Percentiles rank a stretch among this genome's conserved stretches.
These are phyloP conservation scores for Cecropterus lyciades DNA, from an alignment of 1,140 invertebrate genomes.

Conservation along the genomic window DNA sequence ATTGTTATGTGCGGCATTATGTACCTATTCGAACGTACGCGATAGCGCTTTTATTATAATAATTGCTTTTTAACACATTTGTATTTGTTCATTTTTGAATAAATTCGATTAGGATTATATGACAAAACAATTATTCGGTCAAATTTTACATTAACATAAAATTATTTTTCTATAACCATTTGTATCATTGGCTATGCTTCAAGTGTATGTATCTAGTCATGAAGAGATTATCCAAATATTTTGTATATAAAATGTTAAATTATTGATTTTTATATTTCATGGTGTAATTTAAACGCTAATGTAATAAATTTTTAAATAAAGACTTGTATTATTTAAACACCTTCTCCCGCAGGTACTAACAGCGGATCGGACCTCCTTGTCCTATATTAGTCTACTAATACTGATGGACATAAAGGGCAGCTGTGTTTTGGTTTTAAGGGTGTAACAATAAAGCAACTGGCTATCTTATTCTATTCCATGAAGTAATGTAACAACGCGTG, in stretches of 20 bases:
- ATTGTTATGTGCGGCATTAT: constrained; percentile 62
- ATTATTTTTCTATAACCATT: constrained; percentile 11
- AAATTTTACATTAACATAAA: constrained; percentile 36
- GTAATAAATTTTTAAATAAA: constrained; percentile 63
- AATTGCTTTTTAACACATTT: constrained; percentile 60
- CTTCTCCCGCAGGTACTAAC: too few relatives aligned
- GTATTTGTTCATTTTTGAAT: constrained; percentile 47
- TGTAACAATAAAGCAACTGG: too few relatives aligned
- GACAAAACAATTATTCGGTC: constrained; percentile 17
- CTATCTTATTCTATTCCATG: too few relatives aligned
- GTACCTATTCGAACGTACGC: constrained; percentile 52
- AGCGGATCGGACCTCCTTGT: too few relatives aligned
- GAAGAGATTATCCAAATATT: constrained; percentile 65
- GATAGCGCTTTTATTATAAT: constrained; percentile 41
- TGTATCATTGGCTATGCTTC: constrained; percentile 62
- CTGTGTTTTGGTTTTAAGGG: too few relatives aligned
- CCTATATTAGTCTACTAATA: too few relatives aligned
- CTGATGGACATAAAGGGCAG: too few relatives aligned
- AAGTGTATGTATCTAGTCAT: constrained; percentile 67
- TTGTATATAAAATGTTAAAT: constrained; percentile 76
- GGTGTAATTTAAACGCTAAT: constrained; percentile 66
- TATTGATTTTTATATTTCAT: constrained; percentile 63
- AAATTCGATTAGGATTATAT: constrained; percentile 16
- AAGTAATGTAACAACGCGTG: too few relatives aligned
- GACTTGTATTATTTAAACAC: constrained; percentile 26